Evolutionary conservation across 2,888 invertebrate genomes (phyloP), one percentile per base, ranked within the genome.

Genomic region (Cactoblastis cactorum): DNA sequence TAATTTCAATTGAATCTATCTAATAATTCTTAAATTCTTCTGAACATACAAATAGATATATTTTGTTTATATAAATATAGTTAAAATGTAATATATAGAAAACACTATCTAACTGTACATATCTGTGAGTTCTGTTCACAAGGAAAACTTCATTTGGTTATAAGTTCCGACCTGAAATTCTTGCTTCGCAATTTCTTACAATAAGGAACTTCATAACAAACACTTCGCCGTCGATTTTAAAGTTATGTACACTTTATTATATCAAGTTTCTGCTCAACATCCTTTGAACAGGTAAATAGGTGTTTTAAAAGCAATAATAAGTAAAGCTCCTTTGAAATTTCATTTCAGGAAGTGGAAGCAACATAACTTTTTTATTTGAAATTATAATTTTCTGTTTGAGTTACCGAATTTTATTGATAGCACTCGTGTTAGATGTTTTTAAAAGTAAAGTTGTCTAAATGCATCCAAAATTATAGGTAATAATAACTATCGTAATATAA

Each of bases 101-200:
- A n/a, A n/a, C n/a, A n/a, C n/a, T n/a, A n/a, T n/a, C n/a, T n/a
- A n/a, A n/a, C n/a, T n/a, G n/a, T n/a, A n/a, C n/a, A n/a, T n/a
- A n/a, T n/a, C n/a, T n/a, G n/a, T n/a, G n/a, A n/a, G n/a, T n/a
- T 28, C 9, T 28, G 8, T 4, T 28, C 9, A 28, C 8, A 12
- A 17, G 1, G 37, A 3, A 18, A 12, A 6, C 22, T 41, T 14
- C 12, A 15, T 43, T 43, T 28, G 15, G 0, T 12, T 28, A 15
- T 18, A 32, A 49, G 19, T 14, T 49, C 33, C 19, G 17, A 11
- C 3, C 17, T 6, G 33, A 53, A 45, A 41, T 56, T 53, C 53
- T 58, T 52, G 55, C 53, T 55, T 52, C 45, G 19, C 19, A 60
- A 62, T 59, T 57, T 59, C 51, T 50, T 45, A 45, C 51, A 53